These are phyloP conservation scores for Prosopocoilus inquinatus DNA, from an alignment of 2,888 invertebrate genomes.

Conservation along the genomic window DNA sequence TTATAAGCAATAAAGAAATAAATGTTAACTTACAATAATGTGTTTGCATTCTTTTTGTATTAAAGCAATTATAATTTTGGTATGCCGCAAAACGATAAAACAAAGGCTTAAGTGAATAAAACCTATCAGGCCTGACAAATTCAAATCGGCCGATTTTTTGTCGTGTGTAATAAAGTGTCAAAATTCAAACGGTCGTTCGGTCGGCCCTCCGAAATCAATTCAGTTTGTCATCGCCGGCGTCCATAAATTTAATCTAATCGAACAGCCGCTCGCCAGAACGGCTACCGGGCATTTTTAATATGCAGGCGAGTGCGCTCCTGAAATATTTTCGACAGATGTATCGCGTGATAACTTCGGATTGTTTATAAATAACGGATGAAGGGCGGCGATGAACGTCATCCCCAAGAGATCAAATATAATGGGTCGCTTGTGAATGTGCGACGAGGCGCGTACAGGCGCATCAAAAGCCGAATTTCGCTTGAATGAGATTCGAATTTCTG, in stretches of 20 bases:
- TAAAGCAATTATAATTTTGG: too few relatives aligned
- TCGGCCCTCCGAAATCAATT: slow-evolving; percentile 1
- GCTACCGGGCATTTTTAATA: neutral
- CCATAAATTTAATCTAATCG: neutral
- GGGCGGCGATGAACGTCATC: slow-evolving; percentile 4
- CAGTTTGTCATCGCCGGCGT: neutral
- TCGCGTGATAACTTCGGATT: slow-evolving; percentile 7
- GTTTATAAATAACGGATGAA: slow-evolving; percentile 20
- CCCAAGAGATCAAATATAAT: neutral
- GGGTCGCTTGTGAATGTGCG: neutral
- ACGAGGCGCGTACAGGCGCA: neutral
- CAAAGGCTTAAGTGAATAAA: too few relatives aligned
- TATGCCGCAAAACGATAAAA: too few relatives aligned
- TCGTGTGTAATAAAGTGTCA: neutral
- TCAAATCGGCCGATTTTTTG: neutral
- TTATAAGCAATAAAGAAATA: too few relatives aligned
- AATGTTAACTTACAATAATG: too few relatives aligned
- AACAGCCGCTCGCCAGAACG: neutral
- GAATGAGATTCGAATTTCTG: neutral
- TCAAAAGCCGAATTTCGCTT: slow-evolving; percentile 1
- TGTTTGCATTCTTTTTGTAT: too few relatives aligned
- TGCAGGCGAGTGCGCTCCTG: neutral
- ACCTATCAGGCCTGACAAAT: too few relatives aligned
- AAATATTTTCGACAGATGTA: slow-evolving; percentile 12
- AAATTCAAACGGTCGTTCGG: neutral